Conservation (phyloP, 2,888 invertebrate genomes). For the Lepidocyrtinus sp. region DNA sequence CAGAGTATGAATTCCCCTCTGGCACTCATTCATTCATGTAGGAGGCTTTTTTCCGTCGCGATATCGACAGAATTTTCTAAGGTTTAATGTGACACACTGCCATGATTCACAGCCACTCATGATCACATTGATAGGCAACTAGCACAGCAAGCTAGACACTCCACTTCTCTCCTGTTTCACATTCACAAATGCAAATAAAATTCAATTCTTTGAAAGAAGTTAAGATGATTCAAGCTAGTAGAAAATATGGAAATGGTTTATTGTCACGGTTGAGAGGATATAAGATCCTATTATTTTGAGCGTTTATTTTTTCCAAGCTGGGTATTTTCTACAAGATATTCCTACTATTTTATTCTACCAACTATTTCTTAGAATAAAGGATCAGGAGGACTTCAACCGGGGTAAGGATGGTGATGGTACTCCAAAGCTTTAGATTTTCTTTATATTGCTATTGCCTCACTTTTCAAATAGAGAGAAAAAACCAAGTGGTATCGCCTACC, state of each 20-base stretch:
- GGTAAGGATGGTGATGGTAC: not conserved
- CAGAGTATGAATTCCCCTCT: too few species aligned
- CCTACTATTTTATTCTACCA: not conserved
- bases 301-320: not conserved
- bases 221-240: not conserved
- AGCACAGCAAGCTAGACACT: not conserved
- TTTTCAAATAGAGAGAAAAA: not conserved
- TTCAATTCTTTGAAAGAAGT: not conserved
- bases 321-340: not conserved
- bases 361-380: not conserved
- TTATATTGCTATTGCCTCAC: not conserved
- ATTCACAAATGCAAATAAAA: not conserved
- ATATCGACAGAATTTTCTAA: not conserved
- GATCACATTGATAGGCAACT: not conserved
- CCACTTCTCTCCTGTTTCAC: not conserved
- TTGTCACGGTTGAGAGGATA: slow-evolving; percentile 22
- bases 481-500: not conserved
- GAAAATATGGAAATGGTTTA: slow-evolving; percentile 20
- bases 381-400: not conserved
- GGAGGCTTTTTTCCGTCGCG: too few species aligned
- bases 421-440: not conserved
- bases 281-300: not conserved
- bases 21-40: too few species aligned
- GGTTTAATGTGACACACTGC: not conserved
- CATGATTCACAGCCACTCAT: not conserved